Percentiles rank a stretch among this genome's conserved stretches.
phyloP scores from a whole-genome alignment of 2,113 vertebrate species.

The Perccottus glenii region DNA sequence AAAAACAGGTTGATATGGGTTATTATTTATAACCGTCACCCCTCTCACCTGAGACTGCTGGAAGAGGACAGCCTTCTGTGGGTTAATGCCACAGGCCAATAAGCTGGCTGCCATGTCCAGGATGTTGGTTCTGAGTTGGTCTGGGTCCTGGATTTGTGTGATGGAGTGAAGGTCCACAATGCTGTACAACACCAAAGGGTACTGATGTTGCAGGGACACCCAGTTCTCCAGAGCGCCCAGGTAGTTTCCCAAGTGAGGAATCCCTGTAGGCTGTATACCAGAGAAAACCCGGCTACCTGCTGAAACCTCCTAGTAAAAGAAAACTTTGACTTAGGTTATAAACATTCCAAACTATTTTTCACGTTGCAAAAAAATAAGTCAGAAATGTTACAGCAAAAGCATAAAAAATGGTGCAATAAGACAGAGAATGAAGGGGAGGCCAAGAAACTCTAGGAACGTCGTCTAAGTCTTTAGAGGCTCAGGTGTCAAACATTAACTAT shows the following conservation, averaged over 20 bases:
- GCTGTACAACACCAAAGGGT: conserved; percentile 85
- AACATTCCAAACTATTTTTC: too few species aligned
- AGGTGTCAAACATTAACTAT: conserved; percentile 35
- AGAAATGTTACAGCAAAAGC: too few species aligned
- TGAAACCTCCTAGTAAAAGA: conserved; percentile 34
- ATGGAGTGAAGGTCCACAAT: conserved; percentile 95
- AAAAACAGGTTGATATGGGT: too few species aligned
- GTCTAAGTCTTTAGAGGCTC: conserved; percentile 12
- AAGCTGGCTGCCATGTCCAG: conserved; percentile 90
- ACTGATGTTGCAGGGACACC: conserved; percentile 86
- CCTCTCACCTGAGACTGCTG: conserved; percentile 91
- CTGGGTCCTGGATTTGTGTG: conserved; percentile 87
- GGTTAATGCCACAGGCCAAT: conserved; percentile 91
- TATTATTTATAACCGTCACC: too few species aligned
- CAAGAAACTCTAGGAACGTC: background rate
- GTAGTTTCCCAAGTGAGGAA: conserved; percentile 93
- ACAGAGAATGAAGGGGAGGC: conserved; percentile 2
- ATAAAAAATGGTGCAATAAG: background rate
- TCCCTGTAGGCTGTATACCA: conserved; percentile 93
- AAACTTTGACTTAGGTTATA: too few species aligned
- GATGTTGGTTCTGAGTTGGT: conserved; percentile 80
- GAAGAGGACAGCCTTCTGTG: conserved; percentile 87
- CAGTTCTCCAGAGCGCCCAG: conserved; percentile 95
- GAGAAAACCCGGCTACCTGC: conserved; percentile 85
- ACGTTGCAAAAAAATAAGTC: too few species aligned